Percentiles rank a stretch among this genome's conserved stretches.
These are phyloP conservation scores for Petrocephalus microphthalmus DNA, from an alignment of 2,113 vertebrate genomes.

Conservation along the genomic window DNA sequence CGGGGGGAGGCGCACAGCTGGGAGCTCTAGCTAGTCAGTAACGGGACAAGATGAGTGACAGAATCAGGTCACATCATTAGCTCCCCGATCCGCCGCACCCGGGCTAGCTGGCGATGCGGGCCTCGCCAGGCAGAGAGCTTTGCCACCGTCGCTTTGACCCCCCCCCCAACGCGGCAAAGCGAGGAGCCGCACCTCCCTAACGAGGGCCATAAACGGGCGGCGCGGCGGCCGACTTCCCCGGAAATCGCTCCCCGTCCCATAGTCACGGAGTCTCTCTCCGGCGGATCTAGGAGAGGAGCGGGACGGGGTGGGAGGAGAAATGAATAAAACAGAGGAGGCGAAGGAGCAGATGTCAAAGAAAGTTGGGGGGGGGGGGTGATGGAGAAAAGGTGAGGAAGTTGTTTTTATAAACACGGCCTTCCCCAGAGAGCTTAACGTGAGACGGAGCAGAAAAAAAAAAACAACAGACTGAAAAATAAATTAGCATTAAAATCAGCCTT, in stretches of 20 bases:
- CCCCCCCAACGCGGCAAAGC: neutral
- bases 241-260: neutral
- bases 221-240: neutral
- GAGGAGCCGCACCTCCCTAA: neutral
- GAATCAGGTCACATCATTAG: neutral
- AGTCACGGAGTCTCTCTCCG: neutral
- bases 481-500: slow-evolving; percentile 10
- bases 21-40: neutral
- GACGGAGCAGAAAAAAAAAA: neutral
- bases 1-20: neutral
- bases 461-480: neutral
- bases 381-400: neutral
- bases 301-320: neutral
- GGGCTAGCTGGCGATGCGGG: neutral
- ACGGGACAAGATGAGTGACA: neutral
- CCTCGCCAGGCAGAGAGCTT: neutral
- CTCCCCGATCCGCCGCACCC: neutral
- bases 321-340: neutral
- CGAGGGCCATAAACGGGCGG: neutral
- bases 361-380: neutral
- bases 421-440: slow-evolving; percentile 7
- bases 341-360: slow-evolving; percentile 7
- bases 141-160: neutral
- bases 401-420: neutral
- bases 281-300: neutral